Conservation (phyloP, 2,888 invertebrate genomes). For the Pammene aurita region DNA sequence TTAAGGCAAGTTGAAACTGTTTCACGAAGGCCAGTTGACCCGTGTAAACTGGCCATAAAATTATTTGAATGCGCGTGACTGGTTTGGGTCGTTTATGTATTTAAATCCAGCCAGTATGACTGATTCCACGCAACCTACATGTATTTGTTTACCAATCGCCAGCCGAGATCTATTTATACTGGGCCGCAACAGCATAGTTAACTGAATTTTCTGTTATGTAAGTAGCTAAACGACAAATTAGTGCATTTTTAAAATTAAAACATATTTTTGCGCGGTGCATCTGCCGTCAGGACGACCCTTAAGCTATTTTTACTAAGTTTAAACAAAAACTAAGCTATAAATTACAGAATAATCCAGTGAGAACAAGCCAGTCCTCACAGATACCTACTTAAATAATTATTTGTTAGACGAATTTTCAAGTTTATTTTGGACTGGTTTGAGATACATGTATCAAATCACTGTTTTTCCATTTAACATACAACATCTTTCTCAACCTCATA, state of each 20-base stretch:
- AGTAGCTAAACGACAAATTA: background rate
- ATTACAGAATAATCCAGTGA: background rate
- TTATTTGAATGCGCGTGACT: background rate
- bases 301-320: background rate
- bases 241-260: background rate
- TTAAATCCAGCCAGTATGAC: constrained; percentile 12
- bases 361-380: constrained; percentile 18
- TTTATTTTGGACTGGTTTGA: constrained; percentile 21
- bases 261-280: too few relatives aligned
- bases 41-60: background rate
- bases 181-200: constrained; percentile 17
- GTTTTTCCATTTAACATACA: background rate
- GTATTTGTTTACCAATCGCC: constrained; percentile 11
- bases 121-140: background rate
- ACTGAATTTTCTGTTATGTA: background rate
- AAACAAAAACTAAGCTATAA: background rate
- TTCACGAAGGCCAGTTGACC: background rate
- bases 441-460: background rate
- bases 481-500: constrained; percentile 2
- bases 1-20: background rate
- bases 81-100: constrained; percentile 45
- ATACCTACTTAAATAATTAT: too few relatives aligned
- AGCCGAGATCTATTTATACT: constrained; percentile 26
- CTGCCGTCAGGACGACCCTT: background rate
- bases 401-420: too few relatives aligned